Percentiles rank a stretch among this genome's conserved stretches.
phyloP scores from a whole-genome alignment of 2,113 vertebrate genomes.

The Epinephelus fuscoguttatus region DNA sequence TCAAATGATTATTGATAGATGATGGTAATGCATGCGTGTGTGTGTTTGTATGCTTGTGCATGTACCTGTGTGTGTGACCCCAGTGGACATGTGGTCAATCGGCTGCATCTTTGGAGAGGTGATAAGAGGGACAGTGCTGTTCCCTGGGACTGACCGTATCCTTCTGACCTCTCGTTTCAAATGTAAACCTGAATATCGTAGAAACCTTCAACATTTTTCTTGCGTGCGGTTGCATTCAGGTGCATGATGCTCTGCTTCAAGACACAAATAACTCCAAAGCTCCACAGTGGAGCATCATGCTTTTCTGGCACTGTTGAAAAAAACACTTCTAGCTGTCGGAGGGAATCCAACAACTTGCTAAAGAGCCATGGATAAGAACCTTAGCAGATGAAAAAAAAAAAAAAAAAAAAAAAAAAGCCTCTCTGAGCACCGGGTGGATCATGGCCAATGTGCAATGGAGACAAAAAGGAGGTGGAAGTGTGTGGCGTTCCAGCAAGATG shows the following conservation, averaged over 20 bases:
- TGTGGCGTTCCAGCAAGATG: slow-evolving; percentile 62
- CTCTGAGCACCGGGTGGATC: slow-evolving; percentile 34
- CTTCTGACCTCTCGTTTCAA: slow-evolving; percentile 82
- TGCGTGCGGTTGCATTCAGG: neutral
- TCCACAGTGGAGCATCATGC: neutral
- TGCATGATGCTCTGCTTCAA: neutral
- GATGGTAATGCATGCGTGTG: slow-evolving; percentile 21
- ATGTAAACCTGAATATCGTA: neutral
- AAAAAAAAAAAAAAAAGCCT: slow-evolving; percentile 10
- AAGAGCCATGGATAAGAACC: slow-evolving; percentile 53
- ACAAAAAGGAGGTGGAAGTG: slow-evolving; percentile 57
- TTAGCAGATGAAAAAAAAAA: slow-evolving; percentile 19
- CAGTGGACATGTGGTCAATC: slow-evolving; percentile 99
- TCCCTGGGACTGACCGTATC: slow-evolving; percentile 98
- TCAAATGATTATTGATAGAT: neutral
- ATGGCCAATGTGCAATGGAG: slow-evolving; percentile 53
- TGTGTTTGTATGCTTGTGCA: slow-evolving; percentile 23
- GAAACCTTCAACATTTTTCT: neutral
- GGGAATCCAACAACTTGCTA: slow-evolving; percentile 27
- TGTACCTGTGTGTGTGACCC: slow-evolving; percentile 83
- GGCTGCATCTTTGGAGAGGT: slow-evolving; percentile 99
- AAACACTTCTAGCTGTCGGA: slow-evolving; percentile 30
- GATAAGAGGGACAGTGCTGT: slow-evolving; percentile 98
- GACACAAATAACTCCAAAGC: neutral
- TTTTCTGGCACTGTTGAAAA: slow-evolving; percentile 27